These are phyloP conservation scores for Orthonyx spaldingii DNA, from an alignment of 2,113 vertebrate species.

Conservation along the genomic window DNA sequence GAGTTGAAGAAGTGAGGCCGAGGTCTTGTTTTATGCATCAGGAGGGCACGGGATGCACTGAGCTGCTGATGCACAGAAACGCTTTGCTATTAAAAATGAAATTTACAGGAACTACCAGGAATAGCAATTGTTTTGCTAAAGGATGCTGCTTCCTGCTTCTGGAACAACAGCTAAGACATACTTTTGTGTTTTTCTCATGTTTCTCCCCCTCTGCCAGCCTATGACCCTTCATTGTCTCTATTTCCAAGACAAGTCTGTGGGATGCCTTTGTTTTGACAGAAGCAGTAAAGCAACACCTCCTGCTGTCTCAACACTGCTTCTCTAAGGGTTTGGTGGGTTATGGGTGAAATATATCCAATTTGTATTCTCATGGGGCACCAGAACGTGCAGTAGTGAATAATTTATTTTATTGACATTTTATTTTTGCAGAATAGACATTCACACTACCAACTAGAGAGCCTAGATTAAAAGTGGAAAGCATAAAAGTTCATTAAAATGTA, in stretches of 20 bases:
- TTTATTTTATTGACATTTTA: slow-evolving; percentile 53
- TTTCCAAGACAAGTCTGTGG: not conserved
- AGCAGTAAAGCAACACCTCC: not conserved
- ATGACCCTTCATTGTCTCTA: not conserved
- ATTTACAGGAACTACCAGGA: not conserved
- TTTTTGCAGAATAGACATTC: not conserved
- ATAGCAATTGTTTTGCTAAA: not conserved
- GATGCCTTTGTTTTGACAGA: not conserved
- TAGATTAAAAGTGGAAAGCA: not conserved
- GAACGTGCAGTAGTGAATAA: slow-evolving; percentile 1
- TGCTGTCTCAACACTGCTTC: not conserved
- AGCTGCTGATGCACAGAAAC: not conserved
- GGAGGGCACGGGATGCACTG: not conserved
- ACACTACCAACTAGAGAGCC: not conserved
- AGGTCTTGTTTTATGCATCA: not conserved
- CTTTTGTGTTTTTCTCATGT: not conserved
- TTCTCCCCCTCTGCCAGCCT: not conserved
- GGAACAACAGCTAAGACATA: not conserved
- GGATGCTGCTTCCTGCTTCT: not conserved
- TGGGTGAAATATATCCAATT: not conserved
- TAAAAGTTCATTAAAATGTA: not conserved
- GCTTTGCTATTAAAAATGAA: not conserved
- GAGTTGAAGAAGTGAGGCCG: not conserved
- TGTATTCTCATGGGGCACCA: not conserved
- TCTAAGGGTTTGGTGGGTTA: not conserved